Conservation (phyloP, 2,113 vertebrate species). For the Puma concolor region DNA sequence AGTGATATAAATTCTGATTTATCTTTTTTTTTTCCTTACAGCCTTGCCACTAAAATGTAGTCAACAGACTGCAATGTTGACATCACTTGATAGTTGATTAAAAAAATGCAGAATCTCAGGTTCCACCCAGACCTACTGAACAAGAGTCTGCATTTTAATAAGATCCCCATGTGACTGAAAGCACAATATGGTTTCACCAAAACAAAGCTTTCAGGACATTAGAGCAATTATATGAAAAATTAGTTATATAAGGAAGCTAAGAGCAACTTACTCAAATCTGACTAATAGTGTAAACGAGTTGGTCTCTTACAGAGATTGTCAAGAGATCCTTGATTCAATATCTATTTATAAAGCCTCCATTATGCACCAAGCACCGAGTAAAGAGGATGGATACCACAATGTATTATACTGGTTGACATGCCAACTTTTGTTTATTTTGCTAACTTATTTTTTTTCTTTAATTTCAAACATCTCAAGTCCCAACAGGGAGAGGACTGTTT, state of each 20-base stretch:
- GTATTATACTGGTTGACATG: too few species aligned
- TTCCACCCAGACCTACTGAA: background rate
- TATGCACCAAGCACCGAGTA: background rate
- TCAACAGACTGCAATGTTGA: accelerated
- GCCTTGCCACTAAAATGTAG: background rate
- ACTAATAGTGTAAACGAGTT: background rate
- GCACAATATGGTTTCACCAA: background rate
- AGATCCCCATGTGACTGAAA: background rate
- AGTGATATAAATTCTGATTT: background rate
- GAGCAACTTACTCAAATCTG: background rate
- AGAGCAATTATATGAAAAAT: background rate
- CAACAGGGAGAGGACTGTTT: background rate
- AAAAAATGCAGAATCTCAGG: background rate
- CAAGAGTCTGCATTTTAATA: background rate
- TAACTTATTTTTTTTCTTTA: background rate
- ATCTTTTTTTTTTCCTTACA: background rate
- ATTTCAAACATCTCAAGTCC: background rate
- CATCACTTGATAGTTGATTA: background rate
- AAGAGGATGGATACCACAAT: background rate
- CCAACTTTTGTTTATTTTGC: background rate
- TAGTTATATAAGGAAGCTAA: background rate
- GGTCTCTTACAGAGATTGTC: background rate
- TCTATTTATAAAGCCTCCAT: background rate
- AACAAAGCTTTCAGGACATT: background rate
- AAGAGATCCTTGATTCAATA: background rate